phyloP scores from a whole-genome alignment of 2,888 invertebrate species.

The Baronia brevicornis region DNA sequence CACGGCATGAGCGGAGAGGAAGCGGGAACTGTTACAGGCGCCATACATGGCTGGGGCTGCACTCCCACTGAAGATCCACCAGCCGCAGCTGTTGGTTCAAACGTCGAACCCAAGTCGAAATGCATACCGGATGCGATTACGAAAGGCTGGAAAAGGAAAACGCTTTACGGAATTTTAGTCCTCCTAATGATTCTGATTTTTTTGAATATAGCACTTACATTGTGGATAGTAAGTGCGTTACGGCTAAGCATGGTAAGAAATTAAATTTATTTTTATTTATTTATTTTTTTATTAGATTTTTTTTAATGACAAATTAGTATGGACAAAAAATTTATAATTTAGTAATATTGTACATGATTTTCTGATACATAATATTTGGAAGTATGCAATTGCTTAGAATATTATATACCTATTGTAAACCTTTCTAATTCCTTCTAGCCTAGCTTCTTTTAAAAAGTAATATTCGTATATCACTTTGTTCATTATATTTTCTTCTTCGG shows the following conservation, averaged over 20 bases:
- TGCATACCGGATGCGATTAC: conserved; percentile 42
- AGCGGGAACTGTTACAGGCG: conserved; percentile 30
- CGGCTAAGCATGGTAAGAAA: conserved; percentile 91
- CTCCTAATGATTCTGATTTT: conserved; percentile 91
- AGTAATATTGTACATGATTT: not conserved
- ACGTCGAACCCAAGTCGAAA: conserved; percentile 22
- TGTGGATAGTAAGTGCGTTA: conserved; percentile 97
- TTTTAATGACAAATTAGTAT: not conserved
- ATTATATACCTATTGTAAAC: too few relatives aligned
- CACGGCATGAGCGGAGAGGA: conserved; percentile 41
- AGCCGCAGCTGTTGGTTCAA: conserved; percentile 27
- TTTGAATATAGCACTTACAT: conserved; percentile 94
- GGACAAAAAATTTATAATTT: conserved; percentile 1
- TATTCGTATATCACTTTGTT: too few relatives aligned
- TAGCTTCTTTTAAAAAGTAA: too few relatives aligned
- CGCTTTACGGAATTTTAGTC: conserved; percentile 90
- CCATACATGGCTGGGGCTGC: conserved; percentile 60
- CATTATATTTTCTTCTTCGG: too few relatives aligned
- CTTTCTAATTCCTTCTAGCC: too few relatives aligned
- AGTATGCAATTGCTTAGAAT: too few relatives aligned
- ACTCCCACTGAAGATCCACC: conserved; percentile 59
- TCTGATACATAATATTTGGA: not conserved
- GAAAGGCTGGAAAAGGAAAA: conserved; percentile 93
- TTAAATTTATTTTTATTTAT: not conserved
- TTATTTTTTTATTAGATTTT: not conserved